These are phyloP conservation scores for Lepas anatifera DNA, from an alignment of 2,888 invertebrate genomes.

Conservation along the genomic window DNA sequence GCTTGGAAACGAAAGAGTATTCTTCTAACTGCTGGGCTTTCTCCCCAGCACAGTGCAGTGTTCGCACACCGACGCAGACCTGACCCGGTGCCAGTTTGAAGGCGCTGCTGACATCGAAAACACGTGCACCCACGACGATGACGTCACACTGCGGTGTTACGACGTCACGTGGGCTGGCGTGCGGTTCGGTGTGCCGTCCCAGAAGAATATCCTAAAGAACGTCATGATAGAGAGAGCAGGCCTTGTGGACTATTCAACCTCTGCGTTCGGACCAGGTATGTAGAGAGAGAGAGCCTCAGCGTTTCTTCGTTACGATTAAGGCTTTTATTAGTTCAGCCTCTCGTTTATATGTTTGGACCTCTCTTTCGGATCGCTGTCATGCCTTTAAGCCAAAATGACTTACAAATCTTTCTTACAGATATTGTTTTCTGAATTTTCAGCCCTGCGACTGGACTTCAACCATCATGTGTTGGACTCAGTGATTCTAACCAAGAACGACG, in stretches of 20 bases:
- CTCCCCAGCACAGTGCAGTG: conserved; percentile 51
- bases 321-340: too few species aligned
- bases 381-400: too few species aligned
- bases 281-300: too few species aligned
- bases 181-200: conserved; percentile 74
- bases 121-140: conserved; percentile 16
- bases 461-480: conserved; percentile 38
- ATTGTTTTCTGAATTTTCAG: too few species aligned
- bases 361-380: too few species aligned
- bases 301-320: too few species aligned
- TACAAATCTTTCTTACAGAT: too few species aligned
- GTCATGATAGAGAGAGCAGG: conserved; percentile 86
- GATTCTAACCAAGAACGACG: conserved; percentile 67
- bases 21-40: too few species aligned
- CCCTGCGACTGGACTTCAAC: conserved; percentile 59
- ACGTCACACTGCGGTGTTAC: conserved; percentile 73
- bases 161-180: conserved; percentile 90
- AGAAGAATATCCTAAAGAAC: conserved; percentile 73
- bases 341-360: too few species aligned
- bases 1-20: too few species aligned
- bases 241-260: conserved; percentile 79
- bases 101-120: conserved; percentile 71
- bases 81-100: conserved; percentile 83
- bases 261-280: conserved; percentile 60
- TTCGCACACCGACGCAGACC: conserved; percentile 76